Evolutionary conservation across 2,888 invertebrate genomes (phyloP), one percentile per base, ranked within the genome.

Genomic region (Diarsia brunnea): DNA sequence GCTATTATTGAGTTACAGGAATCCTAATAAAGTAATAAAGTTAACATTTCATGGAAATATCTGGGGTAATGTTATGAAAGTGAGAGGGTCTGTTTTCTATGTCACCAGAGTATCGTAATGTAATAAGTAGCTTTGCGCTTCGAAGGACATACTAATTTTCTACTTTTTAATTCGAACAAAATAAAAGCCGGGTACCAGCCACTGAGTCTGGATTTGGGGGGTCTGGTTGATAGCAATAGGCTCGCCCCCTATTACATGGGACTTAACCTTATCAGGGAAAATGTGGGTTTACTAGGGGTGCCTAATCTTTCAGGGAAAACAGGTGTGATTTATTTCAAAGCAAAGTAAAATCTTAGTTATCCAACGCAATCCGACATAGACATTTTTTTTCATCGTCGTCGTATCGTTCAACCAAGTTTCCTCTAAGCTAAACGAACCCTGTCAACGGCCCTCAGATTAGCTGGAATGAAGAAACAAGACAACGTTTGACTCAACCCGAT

Each of bases 381-480:
- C 8, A 53, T 16, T 55, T 27, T 58, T 10, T 21, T n/a, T 27
- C 4, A 74, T 31, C 14, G 19, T 77, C 47, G 45, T 7, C 24
- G 27, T 27, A 55, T 2, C 12, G 1, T 47, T n/a, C 1, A 27
- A n/a, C 2, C 19, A 68, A 65, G 21, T 24, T 67, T 24, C 43
- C 51, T 51, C 4, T 76, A 69, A 81, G 55, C 58, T 19, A 61
- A 79, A 58, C 21, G 8, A 76, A n/a, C 45, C 47, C 72, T 79
- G 64, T 75, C 75, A 69, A 78, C 31, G 68, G 69, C 38, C 63
- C 16, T 7, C 1, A 55, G 51, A 55, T 49, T 66, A 69, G n/a
- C 64, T 1, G 68, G 72, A 38, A 70, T 64, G 61, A 80, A 82
- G 79, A 66, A 73, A 53, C 79, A 68, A 82, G 69, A 82, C 82